A percentile compares a stretch with the other conserved stretches of the same genome.
phyloP scores from a whole-genome alignment of 2,113 vertebrate genomes.

The Kryptolebias marmoratus region DNA sequence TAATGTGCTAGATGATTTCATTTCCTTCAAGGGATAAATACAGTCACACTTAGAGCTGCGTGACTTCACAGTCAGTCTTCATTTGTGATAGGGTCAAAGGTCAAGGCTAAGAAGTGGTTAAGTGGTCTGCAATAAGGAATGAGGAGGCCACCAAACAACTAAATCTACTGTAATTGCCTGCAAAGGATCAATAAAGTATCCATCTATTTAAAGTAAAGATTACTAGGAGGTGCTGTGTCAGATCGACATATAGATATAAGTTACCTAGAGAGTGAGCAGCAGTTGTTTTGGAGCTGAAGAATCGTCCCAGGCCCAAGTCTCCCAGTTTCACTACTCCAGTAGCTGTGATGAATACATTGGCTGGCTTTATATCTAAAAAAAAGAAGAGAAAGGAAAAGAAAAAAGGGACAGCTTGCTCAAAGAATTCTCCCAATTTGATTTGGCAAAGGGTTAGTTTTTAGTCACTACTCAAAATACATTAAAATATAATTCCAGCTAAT shows the following conservation, averaged over 20 bases:
- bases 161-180: too few species aligned
- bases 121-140: constrained; percentile 71
- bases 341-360: constrained; percentile 62
- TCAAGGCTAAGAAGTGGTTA: constrained; percentile 80
- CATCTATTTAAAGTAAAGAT: constrained; percentile 77
- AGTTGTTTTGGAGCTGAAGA: too few species aligned
- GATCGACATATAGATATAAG: constrained; percentile 9
- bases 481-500: constrained; percentile 32
- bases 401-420: neutral
- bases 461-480: neutral
- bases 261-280: constrained; percentile 96
- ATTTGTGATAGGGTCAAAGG: constrained; percentile 70
- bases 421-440: neutral
- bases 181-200: too few species aligned
- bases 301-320: too few species aligned
- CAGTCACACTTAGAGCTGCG: constrained; percentile 62
- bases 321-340: too few species aligned
- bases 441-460: neutral
- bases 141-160: constrained; percentile 56
- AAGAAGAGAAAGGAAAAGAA: neutral
- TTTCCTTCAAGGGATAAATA: constrained; percentile 43
- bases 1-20: constrained; percentile 9
- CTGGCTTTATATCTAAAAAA: constrained; percentile 93
- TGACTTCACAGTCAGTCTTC: constrained; percentile 58
- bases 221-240: constrained; percentile 41